Conservation (phyloP, 2,888 invertebrate species). For the Boloria selene region DNA sequence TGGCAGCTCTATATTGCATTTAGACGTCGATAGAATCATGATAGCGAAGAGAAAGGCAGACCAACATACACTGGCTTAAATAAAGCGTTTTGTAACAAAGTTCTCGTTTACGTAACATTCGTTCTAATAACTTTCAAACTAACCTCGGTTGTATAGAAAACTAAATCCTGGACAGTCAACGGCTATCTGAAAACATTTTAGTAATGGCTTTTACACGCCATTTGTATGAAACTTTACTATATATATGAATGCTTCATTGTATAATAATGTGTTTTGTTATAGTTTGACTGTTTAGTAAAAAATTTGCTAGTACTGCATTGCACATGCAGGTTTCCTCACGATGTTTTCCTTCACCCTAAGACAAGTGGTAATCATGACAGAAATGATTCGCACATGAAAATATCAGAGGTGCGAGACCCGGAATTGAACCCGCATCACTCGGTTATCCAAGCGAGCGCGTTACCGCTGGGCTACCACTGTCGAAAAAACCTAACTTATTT, state of each 20-base stretch:
- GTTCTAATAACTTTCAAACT: constrained; percentile 49
- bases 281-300: not conserved
- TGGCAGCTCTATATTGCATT: constrained; percentile 21
- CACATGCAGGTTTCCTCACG: no score
- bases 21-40: constrained; percentile 35
- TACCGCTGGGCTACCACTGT: no score
- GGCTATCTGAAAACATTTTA: constrained; percentile 4
- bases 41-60: constrained; percentile 55
- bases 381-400: no score
- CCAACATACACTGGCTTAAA: constrained; percentile 41
- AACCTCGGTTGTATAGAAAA: constrained; percentile 28
- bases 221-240: not conserved
- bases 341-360: no score
- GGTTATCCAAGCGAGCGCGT: no score
- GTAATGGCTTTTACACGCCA: not conserved
- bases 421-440: no score
- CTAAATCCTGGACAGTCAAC: constrained; percentile 18
- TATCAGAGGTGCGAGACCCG: no score
- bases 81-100: constrained; percentile 56
- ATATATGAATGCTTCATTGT: not conserved
- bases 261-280: not conserved
- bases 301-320: no score
- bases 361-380: no score
- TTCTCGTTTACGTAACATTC: constrained; percentile 50
- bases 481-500: no score